A percentile compares a stretch with the other conserved stretches of the same genome.
Evolutionary conservation across 2,797 vertebrate species (phyloP).

Genomic region (Apogon talboti): DNA sequence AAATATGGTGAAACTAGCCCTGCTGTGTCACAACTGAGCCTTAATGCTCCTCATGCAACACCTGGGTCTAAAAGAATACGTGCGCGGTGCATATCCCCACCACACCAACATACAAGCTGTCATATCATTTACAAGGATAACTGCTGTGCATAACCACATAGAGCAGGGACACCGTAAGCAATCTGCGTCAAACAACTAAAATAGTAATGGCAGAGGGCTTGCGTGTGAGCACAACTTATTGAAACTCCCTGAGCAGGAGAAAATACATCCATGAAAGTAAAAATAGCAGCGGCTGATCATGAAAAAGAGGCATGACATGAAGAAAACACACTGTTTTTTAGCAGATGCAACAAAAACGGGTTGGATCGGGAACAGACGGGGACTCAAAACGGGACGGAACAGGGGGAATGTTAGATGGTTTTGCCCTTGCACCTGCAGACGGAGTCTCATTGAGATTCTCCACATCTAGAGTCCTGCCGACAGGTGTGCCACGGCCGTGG

Average conservation of each 20-base stretch:
- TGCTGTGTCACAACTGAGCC: not conserved
- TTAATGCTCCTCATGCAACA: slow-evolving; percentile 31
- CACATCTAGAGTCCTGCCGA: slow-evolving; percentile 57
- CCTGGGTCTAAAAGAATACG: slow-evolving; percentile 39
- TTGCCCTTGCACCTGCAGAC: slow-evolving; percentile 70
- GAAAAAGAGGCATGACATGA: not conserved
- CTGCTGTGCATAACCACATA: slow-evolving; percentile 61
- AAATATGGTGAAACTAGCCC: not conserved
- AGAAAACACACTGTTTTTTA: no score
- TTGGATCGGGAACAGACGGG: not conserved
- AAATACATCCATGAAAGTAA: slow-evolving; percentile 33
- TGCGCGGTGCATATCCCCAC: slow-evolving; percentile 52
- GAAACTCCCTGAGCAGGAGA: slow-evolving; percentile 48
- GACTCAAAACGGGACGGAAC: slow-evolving; percentile 7
- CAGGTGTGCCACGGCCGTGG: slow-evolving; percentile 68
- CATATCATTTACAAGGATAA: slow-evolving; percentile 78
- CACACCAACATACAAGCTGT: slow-evolving; percentile 68
- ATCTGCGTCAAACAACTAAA: slow-evolving; percentile 83
- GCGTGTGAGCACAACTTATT: slow-evolving; percentile 60
- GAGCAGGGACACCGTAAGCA: slow-evolving; percentile 59
- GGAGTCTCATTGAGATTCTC: slow-evolving; percentile 59
- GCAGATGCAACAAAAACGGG: no score
- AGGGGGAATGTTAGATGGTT: slow-evolving; percentile 14
- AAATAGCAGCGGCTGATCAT: slow-evolving; percentile 46
- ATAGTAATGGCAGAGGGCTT: slow-evolving; percentile 74